Evolutionary conservation across 2,113 vertebrate species (phyloP), one percentile per base, ranked within the genome.

Genomic region (Raja brachyura): DNA sequence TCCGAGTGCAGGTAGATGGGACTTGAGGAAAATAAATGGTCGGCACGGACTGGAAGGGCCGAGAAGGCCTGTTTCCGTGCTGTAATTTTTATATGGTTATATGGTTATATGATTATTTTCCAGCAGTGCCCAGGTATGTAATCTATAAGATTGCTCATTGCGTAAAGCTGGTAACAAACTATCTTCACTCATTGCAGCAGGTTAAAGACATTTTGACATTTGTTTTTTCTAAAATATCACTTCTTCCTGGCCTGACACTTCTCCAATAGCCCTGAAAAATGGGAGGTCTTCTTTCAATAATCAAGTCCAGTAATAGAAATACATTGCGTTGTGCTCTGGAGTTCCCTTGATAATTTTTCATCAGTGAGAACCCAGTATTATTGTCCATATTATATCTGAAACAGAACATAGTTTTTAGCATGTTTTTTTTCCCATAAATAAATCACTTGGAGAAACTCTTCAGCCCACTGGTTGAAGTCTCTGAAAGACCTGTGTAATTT

Each of bases 391-490:
- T 88, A 88, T 88, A 88, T 66, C 28, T 88, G 59, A 31, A 88
- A 88, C 59, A 88, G 83, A 88, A 88, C 59, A 88, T 61, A 88
- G 61, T 88, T 66, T 88, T 14, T 28, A 85, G 56, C 22, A 59
- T 85, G 81, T 85, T 54, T 22, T 85, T 85, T 85, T 48, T 59
- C 8, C 31, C 61, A 63, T 59, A 88, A 63, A 88, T 88, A 88
- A 88, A 88, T 63, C 83, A 88, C 11, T 88, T 63, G 83, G 20
- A 66, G n/a, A 63, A 88, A 88, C 31, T 31, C 83, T 88, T 88
- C 59, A 66, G 61, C n/a, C 54, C 22, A 10, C 48, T 28, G 25
- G 48, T 56, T 66, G 28, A 28, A 88, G 83, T 88, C 59, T 88
- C 83, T n/a, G 28, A 6, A 88, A 88, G 48, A 31, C 83, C 83